These are phyloP conservation scores for Tetragonisca angustula DNA, from an alignment of 2,888 invertebrate species.

Conservation along the genomic window DNA sequence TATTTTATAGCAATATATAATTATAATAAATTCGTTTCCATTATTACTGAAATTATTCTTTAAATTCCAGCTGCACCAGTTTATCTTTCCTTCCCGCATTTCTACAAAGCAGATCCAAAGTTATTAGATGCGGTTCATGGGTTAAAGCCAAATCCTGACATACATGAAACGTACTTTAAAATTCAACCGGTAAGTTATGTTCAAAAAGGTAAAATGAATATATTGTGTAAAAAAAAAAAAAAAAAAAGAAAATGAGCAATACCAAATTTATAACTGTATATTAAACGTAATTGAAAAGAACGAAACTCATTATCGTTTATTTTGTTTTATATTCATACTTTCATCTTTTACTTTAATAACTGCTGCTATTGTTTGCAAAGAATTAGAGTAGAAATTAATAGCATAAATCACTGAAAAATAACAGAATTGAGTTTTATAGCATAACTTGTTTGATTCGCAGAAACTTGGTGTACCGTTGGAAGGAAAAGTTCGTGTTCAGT, in stretches of 20 bases:
- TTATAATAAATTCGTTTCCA: background rate
- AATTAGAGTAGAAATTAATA: too few relatives aligned
- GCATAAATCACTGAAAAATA: too few relatives aligned
- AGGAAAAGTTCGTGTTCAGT: conserved; percentile 91
- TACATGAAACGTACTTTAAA: conserved; percentile 92
- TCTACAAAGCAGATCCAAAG: conserved; percentile 91
- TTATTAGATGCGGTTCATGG: conserved; percentile 90
- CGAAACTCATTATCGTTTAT: accelerated
- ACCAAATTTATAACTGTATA: background rate
- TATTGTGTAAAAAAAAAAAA: background rate
- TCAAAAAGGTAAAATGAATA: background rate
- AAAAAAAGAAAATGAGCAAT: background rate
- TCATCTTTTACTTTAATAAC: too few relatives aligned
- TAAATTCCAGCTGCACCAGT: conserved; percentile 91
- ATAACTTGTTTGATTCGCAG: conserved; percentile 84
- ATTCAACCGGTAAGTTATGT: conserved; percentile 90
- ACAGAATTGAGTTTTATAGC: background rate
- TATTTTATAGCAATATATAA: background rate
- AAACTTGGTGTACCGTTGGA: conserved; percentile 94
- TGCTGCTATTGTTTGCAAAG: too few relatives aligned
- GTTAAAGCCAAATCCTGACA: conserved; percentile 88
- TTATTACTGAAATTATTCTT: background rate
- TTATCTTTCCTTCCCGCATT: conserved; percentile 95
- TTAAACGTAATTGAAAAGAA: background rate
- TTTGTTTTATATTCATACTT: too few relatives aligned